Conservation (phyloP, 1,140 invertebrate genomes). For the Phenacoccus solenopsis region DNA sequence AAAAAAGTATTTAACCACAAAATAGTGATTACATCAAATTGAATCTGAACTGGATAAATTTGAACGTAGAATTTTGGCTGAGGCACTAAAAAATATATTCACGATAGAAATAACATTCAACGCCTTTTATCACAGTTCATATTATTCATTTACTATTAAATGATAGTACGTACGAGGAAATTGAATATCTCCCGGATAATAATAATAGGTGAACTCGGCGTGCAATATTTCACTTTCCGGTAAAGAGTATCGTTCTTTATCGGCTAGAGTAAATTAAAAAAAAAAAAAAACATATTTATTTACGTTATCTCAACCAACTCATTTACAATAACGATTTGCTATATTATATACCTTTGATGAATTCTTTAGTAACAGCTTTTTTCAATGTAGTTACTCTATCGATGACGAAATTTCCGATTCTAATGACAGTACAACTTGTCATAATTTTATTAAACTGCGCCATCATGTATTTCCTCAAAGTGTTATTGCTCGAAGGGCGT, state of each 20-base stretch:
- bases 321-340: neutral
- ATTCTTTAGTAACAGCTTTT: conserved; percentile 58
- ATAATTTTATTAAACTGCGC: conserved; percentile 71
- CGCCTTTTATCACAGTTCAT: neutral
- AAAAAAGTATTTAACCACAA: conserved; percentile 91
- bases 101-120: neutral
- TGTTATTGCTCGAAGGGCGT: conserved; percentile 16
- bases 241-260: conserved; percentile 66
- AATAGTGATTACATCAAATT: conserved; percentile 69
- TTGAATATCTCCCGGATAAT: conserved; percentile 84
- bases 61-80: conserved; percentile 83
- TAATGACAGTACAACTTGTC: conserved; percentile 78
- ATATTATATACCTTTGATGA: conserved; percentile 61
- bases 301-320: neutral
- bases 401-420: conserved; percentile 76
- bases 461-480: conserved; percentile 19
- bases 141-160: neutral
- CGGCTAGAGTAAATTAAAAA: conserved; percentile 49
- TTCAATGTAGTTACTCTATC: conserved; percentile 66
- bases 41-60: conserved; percentile 73
- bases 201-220: conserved; percentile 92
- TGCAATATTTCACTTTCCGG: conserved; percentile 85
- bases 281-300: neutral
- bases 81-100: conserved; percentile 54
- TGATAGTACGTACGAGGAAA: conserved; percentile 64